phyloP scores from a whole-genome alignment of 1,140 invertebrate genomes.

The Grapholita molesta region DNA sequence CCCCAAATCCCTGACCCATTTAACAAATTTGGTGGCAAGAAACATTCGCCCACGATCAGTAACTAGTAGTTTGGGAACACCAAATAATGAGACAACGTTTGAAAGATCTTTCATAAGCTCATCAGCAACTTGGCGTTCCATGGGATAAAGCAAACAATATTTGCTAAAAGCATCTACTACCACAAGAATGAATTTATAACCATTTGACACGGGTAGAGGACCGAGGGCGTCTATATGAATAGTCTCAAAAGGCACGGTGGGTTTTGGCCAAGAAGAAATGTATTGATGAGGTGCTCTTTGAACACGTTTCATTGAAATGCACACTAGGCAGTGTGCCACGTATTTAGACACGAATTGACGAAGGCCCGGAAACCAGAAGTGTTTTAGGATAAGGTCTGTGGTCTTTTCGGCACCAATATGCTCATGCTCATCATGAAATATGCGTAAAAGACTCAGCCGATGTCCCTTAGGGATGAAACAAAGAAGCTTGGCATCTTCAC shows the following conservation, averaged over 20 bases:
- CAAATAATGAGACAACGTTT: background rate
- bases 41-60: constrained; percentile 15
- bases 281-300: constrained; percentile 11
- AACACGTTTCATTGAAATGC: constrained; percentile 8
- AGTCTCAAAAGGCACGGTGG: constrained; percentile 22
- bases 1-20: background rate
- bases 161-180: constrained; percentile 21
- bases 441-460: constrained; percentile 24
- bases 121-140: background rate
- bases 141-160: background rate
- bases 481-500: background rate
- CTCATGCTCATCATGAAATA: constrained; percentile 31
- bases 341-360: constrained; percentile 26
- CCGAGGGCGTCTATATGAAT: constrained; percentile 25
- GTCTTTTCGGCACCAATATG: constrained; percentile 28
- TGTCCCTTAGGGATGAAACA: constrained; percentile 16
- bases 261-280: constrained; percentile 18
- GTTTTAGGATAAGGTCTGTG: constrained; percentile 19
- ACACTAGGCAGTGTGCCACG: constrained; percentile 16
- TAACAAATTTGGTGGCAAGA: background rate
- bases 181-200: constrained; percentile 8
- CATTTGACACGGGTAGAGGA: background rate
- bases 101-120: constrained; percentile 9
- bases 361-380: constrained; percentile 35
- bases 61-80: background rate